Conservation (phyloP, 2,113 vertebrate genomes). For the Gracilinanus agilis region DNA sequence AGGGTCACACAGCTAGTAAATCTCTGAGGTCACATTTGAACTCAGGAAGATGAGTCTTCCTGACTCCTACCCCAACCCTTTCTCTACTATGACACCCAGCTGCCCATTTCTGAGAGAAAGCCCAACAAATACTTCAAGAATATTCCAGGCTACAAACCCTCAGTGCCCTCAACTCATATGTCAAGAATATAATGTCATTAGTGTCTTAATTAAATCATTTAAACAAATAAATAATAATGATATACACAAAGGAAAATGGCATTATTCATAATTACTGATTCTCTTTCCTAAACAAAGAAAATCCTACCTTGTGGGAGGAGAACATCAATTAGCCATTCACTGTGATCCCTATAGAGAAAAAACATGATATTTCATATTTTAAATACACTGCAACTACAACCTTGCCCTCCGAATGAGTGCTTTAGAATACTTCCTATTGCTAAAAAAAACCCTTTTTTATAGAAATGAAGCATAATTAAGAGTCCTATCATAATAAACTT, state of each 20-base stretch:
- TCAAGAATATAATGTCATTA: neutral
- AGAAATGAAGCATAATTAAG: conserved; percentile 68
- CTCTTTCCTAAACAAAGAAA: conserved; percentile 75
- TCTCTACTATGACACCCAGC: too few relatives aligned
- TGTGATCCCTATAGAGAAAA: conserved; percentile 91
- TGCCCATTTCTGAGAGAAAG: neutral
- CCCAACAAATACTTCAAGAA: neutral
- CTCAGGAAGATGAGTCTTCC: too few relatives aligned
- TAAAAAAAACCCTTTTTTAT: conserved; percentile 66
- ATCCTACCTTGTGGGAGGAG: conserved; percentile 98
- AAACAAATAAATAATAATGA: conserved; percentile 44
- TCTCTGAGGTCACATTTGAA: too few relatives aligned
- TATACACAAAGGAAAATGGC: conserved; percentile 64
- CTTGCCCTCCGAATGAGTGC: conserved; percentile 48
- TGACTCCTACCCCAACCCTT: too few relatives aligned
- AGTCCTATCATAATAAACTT: conserved; percentile 60
- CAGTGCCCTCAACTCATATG: neutral
- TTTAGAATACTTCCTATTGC: conserved; percentile 30
- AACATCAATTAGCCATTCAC: conserved; percentile 98
- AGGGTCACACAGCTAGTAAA: too few relatives aligned
- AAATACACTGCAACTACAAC: conserved; percentile 55
- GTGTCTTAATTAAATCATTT: neutral
- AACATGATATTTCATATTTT: conserved; percentile 53
- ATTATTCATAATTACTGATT: conserved; percentile 64
- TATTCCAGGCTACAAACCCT: neutral